Percentiles rank a stretch among this genome's conserved stretches.
Evolutionary conservation across 2,888 invertebrate species (phyloP).

Genomic region (Gisinianus flammeolus): DNA sequence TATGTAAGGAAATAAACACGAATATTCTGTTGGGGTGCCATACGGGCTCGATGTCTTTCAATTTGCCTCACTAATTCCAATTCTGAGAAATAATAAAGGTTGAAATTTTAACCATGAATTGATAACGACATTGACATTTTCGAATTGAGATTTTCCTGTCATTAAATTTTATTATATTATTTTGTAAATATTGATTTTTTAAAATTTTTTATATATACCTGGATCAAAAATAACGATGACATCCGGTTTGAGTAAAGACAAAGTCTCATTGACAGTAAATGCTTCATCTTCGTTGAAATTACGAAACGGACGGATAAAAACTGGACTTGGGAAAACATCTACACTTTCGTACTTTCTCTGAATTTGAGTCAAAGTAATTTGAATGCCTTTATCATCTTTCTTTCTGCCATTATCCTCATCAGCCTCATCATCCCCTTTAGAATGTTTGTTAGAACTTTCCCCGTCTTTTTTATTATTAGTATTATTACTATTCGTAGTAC

Average conservation of each 20-base stretch:
- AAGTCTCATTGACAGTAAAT: constrained; percentile 50
- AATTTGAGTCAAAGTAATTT: constrained; percentile 60
- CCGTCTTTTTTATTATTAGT: constrained; percentile 24
- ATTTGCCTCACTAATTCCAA: constrained; percentile 55
- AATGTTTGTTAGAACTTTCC: neutral
- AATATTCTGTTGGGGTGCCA: constrained; percentile 62
- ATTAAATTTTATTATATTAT: neutral
- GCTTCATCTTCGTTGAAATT: constrained; percentile 49
- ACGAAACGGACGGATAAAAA: constrained; percentile 46
- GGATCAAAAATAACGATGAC: constrained; percentile 57
- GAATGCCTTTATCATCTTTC: constrained; percentile 48
- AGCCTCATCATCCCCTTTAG: neutral
- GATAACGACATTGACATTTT: neutral
- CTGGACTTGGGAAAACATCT: constrained; percentile 51
- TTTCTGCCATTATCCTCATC: constrained; percentile 21
- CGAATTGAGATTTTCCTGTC: neutral
- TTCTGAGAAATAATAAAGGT: constrained; percentile 40
- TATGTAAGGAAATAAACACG: constrained; percentile 90
- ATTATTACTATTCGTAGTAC: neutral
- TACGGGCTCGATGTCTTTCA: constrained; percentile 57
- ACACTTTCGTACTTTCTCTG: constrained; percentile 58
- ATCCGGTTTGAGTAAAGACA: constrained; percentile 53
- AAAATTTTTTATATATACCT: constrained; percentile 44
- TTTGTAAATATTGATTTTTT: neutral
- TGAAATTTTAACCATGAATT: neutral